phyloP scores from a whole-genome alignment of 2,888 invertebrate genomes.

The Bombyx huttoni region DNA sequence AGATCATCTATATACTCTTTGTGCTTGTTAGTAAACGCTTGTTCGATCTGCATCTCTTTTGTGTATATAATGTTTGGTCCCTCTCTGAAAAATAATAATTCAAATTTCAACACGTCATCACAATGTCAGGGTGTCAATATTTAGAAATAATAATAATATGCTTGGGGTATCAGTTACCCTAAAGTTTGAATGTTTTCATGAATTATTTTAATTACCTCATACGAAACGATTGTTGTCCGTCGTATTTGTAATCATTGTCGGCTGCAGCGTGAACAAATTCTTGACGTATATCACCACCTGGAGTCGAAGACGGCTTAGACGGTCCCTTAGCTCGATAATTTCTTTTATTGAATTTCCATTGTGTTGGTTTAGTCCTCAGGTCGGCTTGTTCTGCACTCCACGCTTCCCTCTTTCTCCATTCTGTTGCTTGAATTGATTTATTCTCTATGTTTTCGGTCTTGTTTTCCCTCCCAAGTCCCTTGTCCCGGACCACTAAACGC shows the following conservation, averaged over 20 bases:
- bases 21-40: slow-evolving; percentile 61
- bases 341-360: slow-evolving; percentile 82
- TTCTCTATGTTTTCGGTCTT: slow-evolving; percentile 81
- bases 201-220: slow-evolving; percentile 32
- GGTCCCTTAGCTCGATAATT: slow-evolving; percentile 68
- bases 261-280: slow-evolving; percentile 61
- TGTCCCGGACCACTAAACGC: slow-evolving; percentile 81
- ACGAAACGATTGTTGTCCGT: slow-evolving; percentile 51
- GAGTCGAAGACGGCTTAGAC: slow-evolving; percentile 60
- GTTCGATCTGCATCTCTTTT: slow-evolving; percentile 68
- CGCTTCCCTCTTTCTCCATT: slow-evolving; percentile 86
- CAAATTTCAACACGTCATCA: background rate
- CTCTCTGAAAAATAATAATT: slow-evolving; percentile 39
- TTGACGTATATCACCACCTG: slow-evolving; percentile 53
- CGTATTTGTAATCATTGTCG: slow-evolving; percentile 62
- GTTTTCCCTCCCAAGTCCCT: slow-evolving; percentile 79
- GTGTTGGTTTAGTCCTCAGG: slow-evolving; percentile 77
- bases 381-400: slow-evolving; percentile 87
- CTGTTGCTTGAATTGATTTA: slow-evolving; percentile 82
- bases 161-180: too few relatives aligned
- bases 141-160: background rate
- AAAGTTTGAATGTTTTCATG: background rate
- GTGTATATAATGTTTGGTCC: slow-evolving; percentile 71
- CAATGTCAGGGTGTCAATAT: background rate
- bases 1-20: slow-evolving; percentile 74